These are phyloP conservation scores for Cyanoramphus novaezelandiae DNA, from an alignment of 2,113 vertebrate genomes.

Conservation along the genomic window DNA sequence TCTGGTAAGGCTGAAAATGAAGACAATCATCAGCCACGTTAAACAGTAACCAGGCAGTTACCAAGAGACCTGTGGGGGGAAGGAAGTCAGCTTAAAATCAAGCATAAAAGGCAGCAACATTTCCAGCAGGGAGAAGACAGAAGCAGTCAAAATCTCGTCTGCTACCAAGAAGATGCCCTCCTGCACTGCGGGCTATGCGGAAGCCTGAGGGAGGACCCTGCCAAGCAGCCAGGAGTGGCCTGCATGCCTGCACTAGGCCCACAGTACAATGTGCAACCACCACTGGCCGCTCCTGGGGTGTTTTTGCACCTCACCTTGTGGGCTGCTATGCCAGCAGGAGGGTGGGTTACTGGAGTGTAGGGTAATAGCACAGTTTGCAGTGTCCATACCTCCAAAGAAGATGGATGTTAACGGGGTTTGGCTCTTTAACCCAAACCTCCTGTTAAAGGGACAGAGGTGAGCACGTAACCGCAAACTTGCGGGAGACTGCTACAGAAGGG, in stretches of 20 bases:
- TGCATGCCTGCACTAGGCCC: neutral
- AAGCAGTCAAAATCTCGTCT: neutral
- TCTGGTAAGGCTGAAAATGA: neutral
- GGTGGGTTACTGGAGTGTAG: fast-evolving
- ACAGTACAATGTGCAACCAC: neutral
- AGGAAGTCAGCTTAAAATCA: neutral
- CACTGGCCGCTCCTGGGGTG: fast-evolving
- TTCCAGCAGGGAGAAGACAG: neutral
- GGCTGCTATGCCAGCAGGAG: neutral
- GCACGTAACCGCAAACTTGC: fast-evolving
- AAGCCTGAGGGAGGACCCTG: neutral
- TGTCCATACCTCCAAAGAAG: neutral
- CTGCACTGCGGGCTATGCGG: neutral
- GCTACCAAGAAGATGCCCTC: neutral
- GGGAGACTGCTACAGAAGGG: neutral
- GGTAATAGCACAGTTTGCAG: neutral
- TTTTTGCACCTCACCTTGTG: neutral
- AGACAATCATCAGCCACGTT: neutral
- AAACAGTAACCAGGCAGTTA: neutral
- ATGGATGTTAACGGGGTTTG: neutral
- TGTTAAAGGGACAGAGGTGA: neutral
- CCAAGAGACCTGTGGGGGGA: neutral
- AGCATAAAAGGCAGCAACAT: neutral
- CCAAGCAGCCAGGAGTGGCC: too few species aligned
- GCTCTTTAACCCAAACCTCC: neutral